Conservation (phyloP, 2,888 invertebrate genomes). For the Bombylius major region DNA sequence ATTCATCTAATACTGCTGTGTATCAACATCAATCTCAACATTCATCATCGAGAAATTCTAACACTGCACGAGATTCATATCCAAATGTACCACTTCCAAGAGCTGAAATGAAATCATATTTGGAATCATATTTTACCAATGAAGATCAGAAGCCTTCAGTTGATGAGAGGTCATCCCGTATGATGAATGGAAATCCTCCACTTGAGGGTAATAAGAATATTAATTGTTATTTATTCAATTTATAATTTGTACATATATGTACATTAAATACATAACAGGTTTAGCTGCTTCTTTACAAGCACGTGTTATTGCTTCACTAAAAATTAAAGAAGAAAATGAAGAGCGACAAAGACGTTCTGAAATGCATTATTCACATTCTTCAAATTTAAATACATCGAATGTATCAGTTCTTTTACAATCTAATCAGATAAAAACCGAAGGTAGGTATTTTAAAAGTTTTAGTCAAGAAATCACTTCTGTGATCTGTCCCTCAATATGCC, state of each 20-base stretch:
- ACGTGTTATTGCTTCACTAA: constrained; percentile 55
- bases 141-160: constrained; percentile 45
- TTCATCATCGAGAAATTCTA: constrained; percentile 1
- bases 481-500: too few species aligned
- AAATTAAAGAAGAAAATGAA: constrained; percentile 41
- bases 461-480: background rate
- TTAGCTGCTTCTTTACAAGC: constrained; percentile 73
- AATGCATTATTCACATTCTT: constrained; percentile 15
- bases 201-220: constrained; percentile 28
- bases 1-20: constrained; percentile 30
- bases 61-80: constrained; percentile 16
- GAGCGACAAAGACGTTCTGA: constrained; percentile 33
- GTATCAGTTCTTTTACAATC: constrained; percentile 8
- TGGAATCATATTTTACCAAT: constrained; percentile 55
- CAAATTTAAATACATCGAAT: background rate
- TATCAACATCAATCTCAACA: constrained; percentile 15
- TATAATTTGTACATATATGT: background rate
- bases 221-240: background rate
- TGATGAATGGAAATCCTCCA: constrained; percentile 33
- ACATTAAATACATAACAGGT: constrained; percentile 36
- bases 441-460: constrained; percentile 4
- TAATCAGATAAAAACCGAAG: constrained; percentile 16
- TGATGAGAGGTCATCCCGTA: constrained; percentile 22
- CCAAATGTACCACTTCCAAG: constrained; percentile 43
- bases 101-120: constrained; percentile 58